Conservation (phyloP, 2,113 vertebrate genomes). For the Protobothrops flavoviridis region DNA sequence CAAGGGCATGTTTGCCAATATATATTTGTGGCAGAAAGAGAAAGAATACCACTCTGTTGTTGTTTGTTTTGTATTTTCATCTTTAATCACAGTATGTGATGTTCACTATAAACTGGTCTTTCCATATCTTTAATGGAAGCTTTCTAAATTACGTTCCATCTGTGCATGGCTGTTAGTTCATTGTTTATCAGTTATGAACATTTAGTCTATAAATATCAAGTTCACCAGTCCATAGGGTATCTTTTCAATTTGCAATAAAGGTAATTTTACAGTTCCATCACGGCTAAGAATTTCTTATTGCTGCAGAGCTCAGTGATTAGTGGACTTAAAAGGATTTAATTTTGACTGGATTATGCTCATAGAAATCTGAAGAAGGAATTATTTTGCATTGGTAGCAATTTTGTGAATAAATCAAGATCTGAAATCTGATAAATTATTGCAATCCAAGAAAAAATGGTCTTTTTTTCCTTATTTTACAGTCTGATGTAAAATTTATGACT, state of each 20-base stretch:
- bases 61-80: not conserved
- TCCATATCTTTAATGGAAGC: not conserved
- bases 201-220: not conserved
- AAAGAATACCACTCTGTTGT: slow-evolving; percentile 12
- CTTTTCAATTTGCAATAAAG: not conserved
- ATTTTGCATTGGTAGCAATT: not conserved
- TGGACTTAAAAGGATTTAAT: not conserved
- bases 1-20: slow-evolving; percentile 56
- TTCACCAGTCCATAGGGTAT: not conserved
- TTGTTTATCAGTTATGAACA: not conserved
- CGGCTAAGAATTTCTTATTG: not conserved
- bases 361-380: not conserved
- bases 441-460: not conserved
- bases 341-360: not conserved
- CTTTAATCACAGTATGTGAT: not conserved
- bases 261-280: not conserved
- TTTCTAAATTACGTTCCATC: not conserved
- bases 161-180: not conserved
- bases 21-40: slow-evolving; percentile 37
- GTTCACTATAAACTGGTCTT: not conserved
- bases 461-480: not conserved
- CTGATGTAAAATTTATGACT: not conserved
- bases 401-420: not conserved
- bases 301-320: not conserved
- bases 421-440: not conserved